Evolutionary conservation across 2,888 invertebrate genomes (phyloP).

Genomic region (Furcula furcula): DNA sequence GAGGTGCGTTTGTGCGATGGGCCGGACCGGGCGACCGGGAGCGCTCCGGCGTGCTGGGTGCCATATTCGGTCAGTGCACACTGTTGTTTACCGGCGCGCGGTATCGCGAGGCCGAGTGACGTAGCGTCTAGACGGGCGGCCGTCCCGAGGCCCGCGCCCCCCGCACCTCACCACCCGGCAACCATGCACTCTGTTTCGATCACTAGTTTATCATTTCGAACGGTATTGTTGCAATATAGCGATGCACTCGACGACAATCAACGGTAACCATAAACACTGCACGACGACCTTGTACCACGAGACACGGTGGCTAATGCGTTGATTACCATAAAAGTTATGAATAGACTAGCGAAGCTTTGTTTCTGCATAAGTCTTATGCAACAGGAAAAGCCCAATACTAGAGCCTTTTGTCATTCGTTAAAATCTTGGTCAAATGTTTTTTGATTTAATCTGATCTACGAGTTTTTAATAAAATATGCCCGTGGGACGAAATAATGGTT

Average conservation of each 20-base stretch:
- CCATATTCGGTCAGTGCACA: slow-evolving; percentile 81
- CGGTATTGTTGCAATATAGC: slow-evolving; percentile 69
- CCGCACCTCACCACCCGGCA: slow-evolving; percentile 42
- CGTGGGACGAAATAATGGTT: no score
- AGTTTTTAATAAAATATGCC: no score
- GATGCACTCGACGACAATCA: slow-evolving; percentile 42
- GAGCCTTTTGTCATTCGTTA: no score
- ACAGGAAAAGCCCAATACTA: no score
- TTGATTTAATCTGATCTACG: no score
- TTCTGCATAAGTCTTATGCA: no score
- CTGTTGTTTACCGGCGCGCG: slow-evolving; percentile 81
- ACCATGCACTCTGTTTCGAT: slow-evolving; percentile 73
- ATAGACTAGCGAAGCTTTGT: no score
- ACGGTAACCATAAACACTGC: slow-evolving; percentile 25
- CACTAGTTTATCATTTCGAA: slow-evolving; percentile 76
- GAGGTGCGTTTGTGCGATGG: slow-evolving; percentile 35
- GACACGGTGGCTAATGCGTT: background rate
- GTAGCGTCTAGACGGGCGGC: slow-evolving; percentile 78
- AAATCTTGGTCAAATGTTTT: no score
- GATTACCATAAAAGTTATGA: no score
- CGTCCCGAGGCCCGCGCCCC: slow-evolving; percentile 42
- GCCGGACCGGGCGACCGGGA: slow-evolving; percentile 53
- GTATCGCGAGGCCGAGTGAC: slow-evolving; percentile 84
- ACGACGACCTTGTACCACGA: slow-evolving; percentile 6
- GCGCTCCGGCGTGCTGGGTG: slow-evolving; percentile 58